Evolutionary conservation across 2,113 vertebrate species (phyloP).

Genomic region (Poecilia latipinna): DNA sequence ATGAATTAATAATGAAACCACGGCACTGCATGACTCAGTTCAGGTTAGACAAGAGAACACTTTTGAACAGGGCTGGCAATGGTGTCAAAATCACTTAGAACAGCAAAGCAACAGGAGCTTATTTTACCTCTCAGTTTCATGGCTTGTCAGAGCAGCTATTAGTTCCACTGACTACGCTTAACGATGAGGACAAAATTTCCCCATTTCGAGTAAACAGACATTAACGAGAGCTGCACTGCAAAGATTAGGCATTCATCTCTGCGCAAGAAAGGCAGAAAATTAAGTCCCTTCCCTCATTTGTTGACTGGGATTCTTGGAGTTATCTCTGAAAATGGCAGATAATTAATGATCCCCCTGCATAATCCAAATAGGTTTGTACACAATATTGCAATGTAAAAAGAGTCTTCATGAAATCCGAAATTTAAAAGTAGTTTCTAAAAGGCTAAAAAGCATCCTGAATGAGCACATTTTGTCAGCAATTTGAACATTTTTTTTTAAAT

Average conservation of each 20-base stretch:
- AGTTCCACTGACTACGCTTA: constrained; percentile 51
- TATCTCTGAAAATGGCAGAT: constrained; percentile 1
- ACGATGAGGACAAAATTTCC: constrained; percentile 50
- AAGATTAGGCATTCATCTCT: constrained; percentile 51
- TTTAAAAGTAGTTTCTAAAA: not conserved
- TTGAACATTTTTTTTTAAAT: no score
- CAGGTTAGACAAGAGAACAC: constrained; percentile 12
- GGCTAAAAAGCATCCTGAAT: not conserved
- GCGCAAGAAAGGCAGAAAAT: constrained; percentile 62
- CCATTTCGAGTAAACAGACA: constrained; percentile 66
- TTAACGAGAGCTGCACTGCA: constrained; percentile 65
- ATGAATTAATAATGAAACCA: constrained; percentile 63
- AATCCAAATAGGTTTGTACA: not conserved
- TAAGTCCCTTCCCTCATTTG: constrained; percentile 24
- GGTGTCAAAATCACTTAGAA: constrained; percentile 3
- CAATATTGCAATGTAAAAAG: not conserved
- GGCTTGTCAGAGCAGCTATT: constrained; percentile 35
- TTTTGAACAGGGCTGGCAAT: not conserved
- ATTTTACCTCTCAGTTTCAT: constrained; percentile 1
- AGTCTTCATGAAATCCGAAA: not conserved
- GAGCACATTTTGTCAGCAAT: not conserved
- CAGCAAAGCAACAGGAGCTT: not conserved
- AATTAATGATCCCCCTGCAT: constrained; percentile 4
- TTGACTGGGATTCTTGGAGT: constrained; percentile 10
- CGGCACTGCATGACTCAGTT: constrained; percentile 15